These are phyloP conservation scores for Eolophus roseicapilla DNA, from an alignment of 2,113 vertebrate species.

Conservation along the genomic window DNA sequence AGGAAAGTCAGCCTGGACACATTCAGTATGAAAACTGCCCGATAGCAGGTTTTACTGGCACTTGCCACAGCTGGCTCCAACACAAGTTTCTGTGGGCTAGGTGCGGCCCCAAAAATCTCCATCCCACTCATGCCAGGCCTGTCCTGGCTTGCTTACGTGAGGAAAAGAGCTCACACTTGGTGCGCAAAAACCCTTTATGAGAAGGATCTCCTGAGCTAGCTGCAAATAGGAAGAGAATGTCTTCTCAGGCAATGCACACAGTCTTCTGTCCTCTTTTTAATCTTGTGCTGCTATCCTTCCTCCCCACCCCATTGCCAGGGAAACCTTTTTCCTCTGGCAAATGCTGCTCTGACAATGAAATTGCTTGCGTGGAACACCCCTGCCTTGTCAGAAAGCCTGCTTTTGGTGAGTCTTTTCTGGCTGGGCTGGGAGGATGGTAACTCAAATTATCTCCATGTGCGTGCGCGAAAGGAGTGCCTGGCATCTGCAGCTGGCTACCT, in stretches of 20 bases:
- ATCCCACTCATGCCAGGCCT: neutral
- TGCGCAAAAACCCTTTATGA: neutral
- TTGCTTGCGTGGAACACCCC: neutral
- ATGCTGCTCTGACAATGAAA: neutral
- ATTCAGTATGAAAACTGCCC: neutral
- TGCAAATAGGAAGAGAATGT: neutral
- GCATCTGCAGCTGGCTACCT: neutral
- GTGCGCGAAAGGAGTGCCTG: neutral
- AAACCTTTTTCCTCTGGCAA: neutral
- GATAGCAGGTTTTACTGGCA: neutral
- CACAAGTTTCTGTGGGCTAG: slow-evolving; percentile 52
- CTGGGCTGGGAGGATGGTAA: neutral
- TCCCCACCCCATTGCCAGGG: neutral
- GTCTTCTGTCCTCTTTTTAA: neutral
- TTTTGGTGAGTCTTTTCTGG: neutral
- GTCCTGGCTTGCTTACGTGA: neutral
- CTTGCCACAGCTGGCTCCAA: neutral
- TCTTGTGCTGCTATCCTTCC: neutral
- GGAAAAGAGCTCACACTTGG: neutral
- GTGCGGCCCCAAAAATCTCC: neutral
- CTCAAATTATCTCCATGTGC: fast-evolving
- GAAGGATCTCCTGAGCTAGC: neutral
- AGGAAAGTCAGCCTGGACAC: neutral
- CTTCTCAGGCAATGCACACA: neutral
- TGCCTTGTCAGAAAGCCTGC: neutral